A percentile compares a stretch with the other conserved stretches of the same genome.
Conservation (phyloP, 2,888 invertebrate genomes). For the Cheilosia vulpina region DNA sequence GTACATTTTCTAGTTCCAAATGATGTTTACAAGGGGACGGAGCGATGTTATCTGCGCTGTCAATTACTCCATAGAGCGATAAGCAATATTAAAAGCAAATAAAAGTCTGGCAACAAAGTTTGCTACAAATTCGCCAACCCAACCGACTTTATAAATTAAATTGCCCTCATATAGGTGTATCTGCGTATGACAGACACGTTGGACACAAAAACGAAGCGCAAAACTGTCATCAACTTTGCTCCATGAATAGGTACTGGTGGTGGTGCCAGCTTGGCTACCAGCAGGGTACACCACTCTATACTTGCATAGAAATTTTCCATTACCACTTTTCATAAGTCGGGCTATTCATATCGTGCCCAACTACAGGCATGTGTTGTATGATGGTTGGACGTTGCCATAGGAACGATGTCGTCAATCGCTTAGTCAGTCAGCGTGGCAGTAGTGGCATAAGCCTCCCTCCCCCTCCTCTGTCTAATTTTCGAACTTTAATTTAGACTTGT, state of each 20-base stretch:
- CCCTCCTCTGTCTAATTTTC: neutral
- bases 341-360: slow-evolving; percentile 46
- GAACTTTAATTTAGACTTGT: neutral
- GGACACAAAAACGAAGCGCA: neutral
- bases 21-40: neutral
- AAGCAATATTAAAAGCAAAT: neutral
- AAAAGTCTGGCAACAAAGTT: neutral
- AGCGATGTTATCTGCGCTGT: neutral
- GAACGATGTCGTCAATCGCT: slow-evolving; percentile 64
- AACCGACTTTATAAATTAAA: neutral
- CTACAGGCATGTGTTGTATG: slow-evolving; percentile 55
- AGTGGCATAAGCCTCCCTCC: slow-evolving; percentile 13
- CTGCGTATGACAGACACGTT: neutral
- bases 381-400: slow-evolving; percentile 63
- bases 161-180: slow-evolving; percentile 3
- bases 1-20: neutral
- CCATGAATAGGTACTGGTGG: slow-evolving; percentile 59
- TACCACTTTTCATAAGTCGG: slow-evolving; percentile 57
- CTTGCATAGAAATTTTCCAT: slow-evolving; percentile 58
- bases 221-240: slow-evolving; percentile 14
- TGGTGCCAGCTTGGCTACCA: slow-evolving; percentile 71
- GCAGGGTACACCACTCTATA: slow-evolving; percentile 35
- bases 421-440: slow-evolving; percentile 57
- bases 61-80: neutral
- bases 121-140: neutral